Conservation (phyloP, 1,140 invertebrate species). For the Drosophila nigromelanica region DNA sequence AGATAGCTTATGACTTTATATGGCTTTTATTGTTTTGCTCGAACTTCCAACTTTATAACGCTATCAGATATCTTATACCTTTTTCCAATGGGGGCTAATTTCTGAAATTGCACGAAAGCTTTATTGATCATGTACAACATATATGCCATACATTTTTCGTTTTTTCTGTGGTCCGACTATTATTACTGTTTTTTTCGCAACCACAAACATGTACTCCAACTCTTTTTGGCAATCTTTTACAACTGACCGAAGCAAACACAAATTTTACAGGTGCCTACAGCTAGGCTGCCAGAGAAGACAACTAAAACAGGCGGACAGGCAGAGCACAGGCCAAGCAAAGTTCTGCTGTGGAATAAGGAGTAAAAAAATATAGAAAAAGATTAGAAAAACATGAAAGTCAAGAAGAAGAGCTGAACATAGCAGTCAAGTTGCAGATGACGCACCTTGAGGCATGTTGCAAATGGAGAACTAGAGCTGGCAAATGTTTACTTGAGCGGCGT, state of each 20-base stretch:
- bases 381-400: slow-evolving; percentile 9
- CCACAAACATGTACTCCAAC: neutral
- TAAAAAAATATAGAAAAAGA: slow-evolving; percentile 25
- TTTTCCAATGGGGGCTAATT: too few species aligned
- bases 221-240: neutral
- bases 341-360: neutral
- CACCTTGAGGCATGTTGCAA: slow-evolving; percentile 48
- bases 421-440: slow-evolving; percentile 61
- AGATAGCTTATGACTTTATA: too few species aligned
- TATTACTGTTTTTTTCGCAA: neutral
- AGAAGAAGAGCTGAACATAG: slow-evolving; percentile 19
- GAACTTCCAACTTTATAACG: too few species aligned
- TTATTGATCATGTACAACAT: too few species aligned
- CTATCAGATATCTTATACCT: too few species aligned
- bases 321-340: slow-evolving; percentile 1
- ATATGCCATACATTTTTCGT: neutral
- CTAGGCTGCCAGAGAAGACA: slow-evolving; percentile 20
- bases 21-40: too few species aligned
- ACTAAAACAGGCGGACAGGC: slow-evolving; percentile 7
- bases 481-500: slow-evolving; percentile 48
- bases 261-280: slow-evolving; percentile 26
- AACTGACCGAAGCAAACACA: slow-evolving; percentile 38
- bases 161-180: neutral
- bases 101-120: neutral
- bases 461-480: slow-evolving; percentile 40